phyloP scores from a whole-genome alignment of 2,113 vertebrate species.

The Tachycineta bicolor region DNA sequence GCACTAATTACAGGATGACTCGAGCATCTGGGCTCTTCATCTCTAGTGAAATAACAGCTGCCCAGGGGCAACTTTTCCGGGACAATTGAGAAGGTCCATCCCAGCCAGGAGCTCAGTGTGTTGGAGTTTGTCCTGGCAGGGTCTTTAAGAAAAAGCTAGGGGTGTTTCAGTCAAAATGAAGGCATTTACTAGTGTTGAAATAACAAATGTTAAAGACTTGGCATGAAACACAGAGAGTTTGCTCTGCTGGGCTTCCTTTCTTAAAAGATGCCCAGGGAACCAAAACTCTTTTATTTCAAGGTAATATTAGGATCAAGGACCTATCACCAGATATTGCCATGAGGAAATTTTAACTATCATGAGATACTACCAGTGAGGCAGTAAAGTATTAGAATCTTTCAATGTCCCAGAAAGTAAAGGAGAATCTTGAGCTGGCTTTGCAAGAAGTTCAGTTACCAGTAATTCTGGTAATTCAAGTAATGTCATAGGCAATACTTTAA shows the following conservation, averaged over 20 bases:
- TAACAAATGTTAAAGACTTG: neutral
- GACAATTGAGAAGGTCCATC: neutral
- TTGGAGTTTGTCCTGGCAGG: neutral
- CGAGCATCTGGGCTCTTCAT: neutral
- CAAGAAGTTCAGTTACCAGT: neutral
- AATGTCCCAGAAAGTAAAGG: neutral
- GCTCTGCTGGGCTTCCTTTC: neutral
- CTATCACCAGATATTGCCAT: neutral
- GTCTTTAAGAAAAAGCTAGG: neutral
- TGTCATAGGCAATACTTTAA: neutral
- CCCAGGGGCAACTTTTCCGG: neutral
- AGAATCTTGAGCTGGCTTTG: neutral
- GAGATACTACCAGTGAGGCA: neutral
- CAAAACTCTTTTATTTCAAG: neutral
- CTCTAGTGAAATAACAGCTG: neutral
- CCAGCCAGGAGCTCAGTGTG: neutral
- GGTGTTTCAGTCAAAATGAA: neutral
- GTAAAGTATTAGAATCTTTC: neutral
- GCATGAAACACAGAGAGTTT: neutral
- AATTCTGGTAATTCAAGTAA: neutral
- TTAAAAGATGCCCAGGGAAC: neutral
- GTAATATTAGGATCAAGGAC: neutral
- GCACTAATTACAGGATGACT: neutral
- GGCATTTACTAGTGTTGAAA: neutral
- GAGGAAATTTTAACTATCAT: neutral